Base-by-base conservation (phyloP, 2,888 invertebrate genomes). In the Pollenia amentaria region DNA sequence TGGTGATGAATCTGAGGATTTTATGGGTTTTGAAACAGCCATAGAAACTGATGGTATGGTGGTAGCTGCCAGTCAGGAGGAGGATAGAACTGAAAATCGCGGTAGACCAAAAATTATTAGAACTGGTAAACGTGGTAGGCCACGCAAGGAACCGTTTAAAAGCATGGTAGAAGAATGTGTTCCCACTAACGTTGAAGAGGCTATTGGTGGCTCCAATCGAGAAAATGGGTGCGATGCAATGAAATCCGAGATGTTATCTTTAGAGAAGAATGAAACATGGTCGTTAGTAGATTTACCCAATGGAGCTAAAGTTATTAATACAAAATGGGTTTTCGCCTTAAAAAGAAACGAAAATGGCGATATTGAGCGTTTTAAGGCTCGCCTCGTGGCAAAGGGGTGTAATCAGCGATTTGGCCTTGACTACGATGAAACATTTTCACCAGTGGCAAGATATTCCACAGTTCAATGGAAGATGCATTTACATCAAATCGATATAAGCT, bases 401-500 rank as follows among this genome's bases (percentile, higher is more conserved):
- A 80, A 29, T n/a, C 85, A 85, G 69, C 16, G 64, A 18, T 73
- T 29, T 11, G 70, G 64, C n/a, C 16, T 81, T n/a, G 60, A 77
- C 14, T 85, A 64, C 21, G 42, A 11, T 12, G 64, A 80, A 48
- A 81, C 70, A 10, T 81, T 85, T 42, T 76, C 75, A 11, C 76
- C 70, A 6, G 76, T 84, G 40, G 78, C 65, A 0, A 57, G 72
- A 10, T 81, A 85, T 48, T 48, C 81, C 12, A 77, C 85, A 2
- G 64, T 86, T 2, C 85, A 87, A 64, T 53, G 72, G 48, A 67
- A 81, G 21, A 65, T 88, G 72, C 62, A 87, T 65, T 9, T 88
- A 10, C 87, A 86, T 42, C 89, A 88, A 21, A 73, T 88, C 53
- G 88, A 88, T 38, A 77, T 88, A 7, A 78, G 64, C 16, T 69